phyloP scores from a whole-genome alignment of 1,140 invertebrate genomes.

The Theocolax elegans region DNA sequence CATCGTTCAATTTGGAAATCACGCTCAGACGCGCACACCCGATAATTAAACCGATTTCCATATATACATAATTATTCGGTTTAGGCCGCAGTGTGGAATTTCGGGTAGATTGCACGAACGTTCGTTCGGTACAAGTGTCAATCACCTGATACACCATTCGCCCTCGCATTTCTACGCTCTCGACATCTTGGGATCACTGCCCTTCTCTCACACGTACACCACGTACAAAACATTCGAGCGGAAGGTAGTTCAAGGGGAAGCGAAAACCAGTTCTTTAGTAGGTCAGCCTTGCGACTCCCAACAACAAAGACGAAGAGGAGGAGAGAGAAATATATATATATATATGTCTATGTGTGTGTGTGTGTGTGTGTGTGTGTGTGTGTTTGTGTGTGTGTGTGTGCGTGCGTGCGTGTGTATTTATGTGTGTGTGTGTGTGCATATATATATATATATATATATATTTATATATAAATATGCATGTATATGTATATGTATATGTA shows the following conservation, averaged over 20 bases:
- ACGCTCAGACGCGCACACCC: too few relatives aligned
- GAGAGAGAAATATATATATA: background rate
- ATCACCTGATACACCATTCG: too few relatives aligned
- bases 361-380: too few relatives aligned
- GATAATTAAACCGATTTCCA: too few relatives aligned
- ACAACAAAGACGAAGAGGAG: conserved; percentile 16
- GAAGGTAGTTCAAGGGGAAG: conserved; percentile 56
- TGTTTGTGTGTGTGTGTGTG: background rate
- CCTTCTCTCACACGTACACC: background rate
- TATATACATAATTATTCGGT: too few relatives aligned
- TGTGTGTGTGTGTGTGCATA: background rate
- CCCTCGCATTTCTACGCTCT: too few relatives aligned
- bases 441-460: background rate
- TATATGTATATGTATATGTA: background rate
- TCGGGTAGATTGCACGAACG: too few relatives aligned
- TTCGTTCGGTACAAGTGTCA: too few relatives aligned
- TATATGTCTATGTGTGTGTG: background rate
- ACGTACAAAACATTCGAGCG: background rate
- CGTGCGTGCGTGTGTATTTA: background rate
- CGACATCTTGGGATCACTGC: too few relatives aligned
- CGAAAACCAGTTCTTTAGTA: conserved; percentile 66
- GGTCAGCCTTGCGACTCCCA: conserved; percentile 59
- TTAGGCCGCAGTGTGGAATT: too few relatives aligned
- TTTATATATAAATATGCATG: background rate
- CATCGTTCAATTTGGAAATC: too few relatives aligned